Conservation (phyloP, 2,888 invertebrate species). For the Trichopoda pennipes region DNA sequence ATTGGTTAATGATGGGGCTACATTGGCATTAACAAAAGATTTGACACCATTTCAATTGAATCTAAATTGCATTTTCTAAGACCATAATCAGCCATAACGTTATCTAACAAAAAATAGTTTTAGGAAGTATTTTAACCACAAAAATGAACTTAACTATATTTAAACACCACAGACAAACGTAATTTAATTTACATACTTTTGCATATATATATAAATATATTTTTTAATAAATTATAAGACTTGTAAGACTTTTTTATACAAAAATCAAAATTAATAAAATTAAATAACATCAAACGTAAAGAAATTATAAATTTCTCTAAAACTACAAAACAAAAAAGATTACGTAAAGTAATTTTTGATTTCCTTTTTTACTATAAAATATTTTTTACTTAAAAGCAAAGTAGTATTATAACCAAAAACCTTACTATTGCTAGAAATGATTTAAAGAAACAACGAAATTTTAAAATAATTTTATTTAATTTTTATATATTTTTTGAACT, state of each 20-base stretch:
- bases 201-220: conserved; percentile 40
- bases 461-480: background rate
- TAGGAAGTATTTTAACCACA: conserved; percentile 45
- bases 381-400: background rate
- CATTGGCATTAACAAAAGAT: conserved; percentile 82
- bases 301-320: conserved; percentile 64
- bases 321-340: conserved; percentile 12
- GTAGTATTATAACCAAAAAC: background rate
- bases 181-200: conserved; percentile 26
- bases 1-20: conserved; percentile 83
- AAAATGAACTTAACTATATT: conserved; percentile 63
- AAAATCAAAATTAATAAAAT: conserved; percentile 42
- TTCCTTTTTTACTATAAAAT: background rate
- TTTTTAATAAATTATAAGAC: conserved; percentile 58
- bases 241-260: conserved; percentile 63
- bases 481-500: background rate
- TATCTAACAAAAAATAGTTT: conserved; percentile 32
- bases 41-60: conserved; percentile 79
- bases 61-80: conserved; percentile 77
- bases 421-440: background rate
- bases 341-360: background rate
- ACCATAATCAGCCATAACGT: conserved; percentile 1
- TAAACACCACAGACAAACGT: conserved; percentile 35
- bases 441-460: background rate
- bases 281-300: background rate